Evolutionary conservation across 2,888 invertebrate genomes (phyloP), one percentile per base, ranked within the genome.

Genomic region (Microplitis manilae): DNA sequence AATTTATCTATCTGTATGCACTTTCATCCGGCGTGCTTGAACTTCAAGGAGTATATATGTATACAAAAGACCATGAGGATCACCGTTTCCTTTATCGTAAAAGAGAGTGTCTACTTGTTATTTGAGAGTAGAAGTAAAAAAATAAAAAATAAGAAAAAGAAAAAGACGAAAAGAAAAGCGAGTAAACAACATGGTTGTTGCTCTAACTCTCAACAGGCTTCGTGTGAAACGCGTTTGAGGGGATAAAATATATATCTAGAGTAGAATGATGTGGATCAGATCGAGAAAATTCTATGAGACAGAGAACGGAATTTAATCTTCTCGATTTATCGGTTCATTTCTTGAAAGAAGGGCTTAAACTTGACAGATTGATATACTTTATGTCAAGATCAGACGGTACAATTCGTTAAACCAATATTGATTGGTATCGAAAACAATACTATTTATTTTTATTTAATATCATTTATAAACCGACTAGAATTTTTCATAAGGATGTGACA

Each of bases 281-380:
- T 75, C 30, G 38, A 59, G 60, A 6, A 17, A 71, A 61, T 61
- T 72, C 65, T 67, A 60, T 67, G 67, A 65, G 67, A 67, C 65
- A 67, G 75, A 41, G 60, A 72, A 41, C 62, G 73, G 64, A 77
- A 77, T 73, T 73, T 77, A 68, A 77, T 77, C 73, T 77, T 65
- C 68, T 77, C 73, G 68, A 77, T 77, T 68, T 73, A 77, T 77
- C 72, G 73, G 50, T 30, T 71, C 71, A 71, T 61, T 7, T 39
- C 61, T 71, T 17, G 15, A 6, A 61, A 61, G 65, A 38, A 20
- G 30, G 65, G 38, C 13, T 38, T 65, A 9, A 13, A 65, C 65
- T 30, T 65, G 65, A 65, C 65, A 65, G 38, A 65, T 65, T 13
- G 65, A 65, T 65, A 65, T 65, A 65, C 20, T 65, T 20, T 13